A percentile compares a stretch with the other conserved stretches of the same genome.
phyloP scores from a whole-genome alignment of 2,797 vertebrate genomes.

The Peromyscus melanophrys region DNA sequence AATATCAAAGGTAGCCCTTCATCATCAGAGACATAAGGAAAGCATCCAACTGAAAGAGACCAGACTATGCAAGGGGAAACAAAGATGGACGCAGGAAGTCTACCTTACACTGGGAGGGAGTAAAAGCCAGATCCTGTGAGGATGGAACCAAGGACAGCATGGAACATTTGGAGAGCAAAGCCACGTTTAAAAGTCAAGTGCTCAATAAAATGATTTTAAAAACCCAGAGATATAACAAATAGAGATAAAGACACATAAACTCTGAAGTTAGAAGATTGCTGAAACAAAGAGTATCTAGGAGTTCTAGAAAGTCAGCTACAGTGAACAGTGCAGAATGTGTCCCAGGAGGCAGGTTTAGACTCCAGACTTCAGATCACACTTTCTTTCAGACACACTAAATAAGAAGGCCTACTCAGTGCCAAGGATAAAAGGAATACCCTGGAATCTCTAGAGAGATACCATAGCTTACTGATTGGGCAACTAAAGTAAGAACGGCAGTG shows the following conservation, averaged over 20 bases:
- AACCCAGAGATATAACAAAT: slow-evolving; percentile 17
- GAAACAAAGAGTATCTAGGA: neutral
- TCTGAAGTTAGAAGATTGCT: neutral
- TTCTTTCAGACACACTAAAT: neutral
- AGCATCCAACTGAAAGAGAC: neutral
- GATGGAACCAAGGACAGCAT: neutral
- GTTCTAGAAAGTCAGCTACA: neutral
- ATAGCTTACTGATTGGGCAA: neutral
- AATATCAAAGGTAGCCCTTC: neutral
- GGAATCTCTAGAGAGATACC: neutral
- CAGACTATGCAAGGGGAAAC: neutral
- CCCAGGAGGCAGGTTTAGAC: neutral
- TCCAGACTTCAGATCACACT: neutral
- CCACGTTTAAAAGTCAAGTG: neutral
- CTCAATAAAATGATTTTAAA: neutral
- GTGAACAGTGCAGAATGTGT: neutral
- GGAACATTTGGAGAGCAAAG: neutral
- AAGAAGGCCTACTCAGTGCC: neutral
- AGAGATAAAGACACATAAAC: neutral
- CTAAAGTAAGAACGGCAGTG: neutral
- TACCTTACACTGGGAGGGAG: neutral
- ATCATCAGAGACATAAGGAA: neutral
- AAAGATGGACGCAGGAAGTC: neutral
- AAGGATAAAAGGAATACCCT: neutral
- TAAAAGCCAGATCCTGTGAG: slow-evolving; percentile 16